Evolutionary conservation across 2,888 invertebrate genomes (phyloP), one percentile per base, ranked within the genome.

Genomic region (Thera britannica): DNA sequence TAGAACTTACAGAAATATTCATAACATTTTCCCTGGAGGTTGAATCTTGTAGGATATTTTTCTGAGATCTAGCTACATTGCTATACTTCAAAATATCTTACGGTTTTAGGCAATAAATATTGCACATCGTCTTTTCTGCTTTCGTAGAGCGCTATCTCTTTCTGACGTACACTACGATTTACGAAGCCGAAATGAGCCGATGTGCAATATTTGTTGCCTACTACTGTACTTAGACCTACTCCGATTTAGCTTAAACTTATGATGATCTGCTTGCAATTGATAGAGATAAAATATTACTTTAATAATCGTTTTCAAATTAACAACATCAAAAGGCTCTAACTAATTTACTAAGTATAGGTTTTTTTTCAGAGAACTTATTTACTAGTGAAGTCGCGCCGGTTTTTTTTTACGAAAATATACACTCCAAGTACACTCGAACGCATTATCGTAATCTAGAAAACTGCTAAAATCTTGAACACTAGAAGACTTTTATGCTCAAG

Each of bases 11-110:
- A 58, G 72, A 70, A 67, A 73, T 72, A 67, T 68, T 65, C 61
- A 61, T 68, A 62, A 70, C 64, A 65, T 74, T 70, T 62, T 67
- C 61, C 58, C 44, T 23, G 62, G 38, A 66, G 66, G 58, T 57
- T 62, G 58, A 62, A 58, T 51, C 65, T 62, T 58, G 65, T 68
- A 56, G 54, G 61, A 61, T 54, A 68, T 67, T 57, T 59, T 64
- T 60, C 58, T 70, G 74, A 75, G 75, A 75, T 75, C 75, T 67
- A 71, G 66, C 62, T 51, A 69, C 59, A 44, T 54, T 56, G 57
- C 62, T 59, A 69, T 63, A 34, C 65, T 60, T 61, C 63, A 54
- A 63, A 63, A 65, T 62, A 68, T 54, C 57, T 57, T 56, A 62
- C 61, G 7, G 11, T 23, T 23, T 0, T 23, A 23, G 23, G 23